phyloP scores from a whole-genome alignment of 2,797 vertebrate species.

The Margarornis squamiger region DNA sequence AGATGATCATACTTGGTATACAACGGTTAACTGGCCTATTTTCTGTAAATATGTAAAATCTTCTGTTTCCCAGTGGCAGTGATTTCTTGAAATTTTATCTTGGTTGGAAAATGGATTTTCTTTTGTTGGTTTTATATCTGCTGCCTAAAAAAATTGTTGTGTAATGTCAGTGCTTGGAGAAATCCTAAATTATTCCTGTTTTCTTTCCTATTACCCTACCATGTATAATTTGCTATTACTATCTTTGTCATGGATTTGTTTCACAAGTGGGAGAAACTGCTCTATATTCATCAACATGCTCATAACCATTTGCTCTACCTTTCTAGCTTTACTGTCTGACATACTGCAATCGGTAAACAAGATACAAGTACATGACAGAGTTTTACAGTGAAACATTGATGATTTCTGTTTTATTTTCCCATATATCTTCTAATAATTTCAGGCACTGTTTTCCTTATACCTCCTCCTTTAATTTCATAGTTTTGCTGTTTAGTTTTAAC shows the following conservation, averaged over 20 bases:
- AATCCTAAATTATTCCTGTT: background rate
- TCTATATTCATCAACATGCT: background rate
- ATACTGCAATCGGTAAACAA: background rate
- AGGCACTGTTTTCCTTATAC: background rate
- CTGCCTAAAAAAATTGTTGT: background rate
- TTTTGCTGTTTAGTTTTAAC: background rate
- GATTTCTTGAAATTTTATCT: background rate
- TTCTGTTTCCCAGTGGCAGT: background rate
- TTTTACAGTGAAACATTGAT: background rate
- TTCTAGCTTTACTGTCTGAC: background rate
- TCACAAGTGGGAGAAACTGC: background rate
- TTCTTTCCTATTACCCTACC: background rate
- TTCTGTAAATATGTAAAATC: background rate
- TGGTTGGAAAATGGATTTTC: background rate
- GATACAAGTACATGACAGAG: accelerated
- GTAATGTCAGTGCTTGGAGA: background rate
- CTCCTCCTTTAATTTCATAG: background rate
- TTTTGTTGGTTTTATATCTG: background rate
- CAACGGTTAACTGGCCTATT: background rate
- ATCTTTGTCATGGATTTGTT: background rate
- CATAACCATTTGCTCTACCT: background rate
- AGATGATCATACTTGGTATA: background rate
- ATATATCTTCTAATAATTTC: background rate
- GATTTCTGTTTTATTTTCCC: background rate
- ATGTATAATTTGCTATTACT: background rate